These are phyloP conservation scores for Aptenodytes forsteri DNA, from an alignment of 2,113 vertebrate species.

Conservation along the genomic window DNA sequence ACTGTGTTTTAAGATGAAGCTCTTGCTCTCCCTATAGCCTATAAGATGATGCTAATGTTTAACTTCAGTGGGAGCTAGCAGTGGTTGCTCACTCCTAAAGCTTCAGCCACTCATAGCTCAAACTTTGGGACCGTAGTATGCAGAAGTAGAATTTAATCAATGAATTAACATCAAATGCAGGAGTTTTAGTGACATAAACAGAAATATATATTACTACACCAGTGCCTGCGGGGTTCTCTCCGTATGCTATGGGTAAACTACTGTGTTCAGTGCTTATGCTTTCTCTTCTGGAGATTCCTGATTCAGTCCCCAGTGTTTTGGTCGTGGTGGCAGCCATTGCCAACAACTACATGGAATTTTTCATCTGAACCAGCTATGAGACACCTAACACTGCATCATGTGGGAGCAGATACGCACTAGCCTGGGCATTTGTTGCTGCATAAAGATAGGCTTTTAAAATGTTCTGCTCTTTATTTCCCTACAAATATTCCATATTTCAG, in stretches of 20 bases:
- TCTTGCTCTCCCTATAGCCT: background rate
- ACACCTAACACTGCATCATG: accelerated
- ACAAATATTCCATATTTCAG: background rate
- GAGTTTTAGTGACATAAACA: background rate
- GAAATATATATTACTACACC: background rate
- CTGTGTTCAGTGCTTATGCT: accelerated
- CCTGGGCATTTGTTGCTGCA: background rate
- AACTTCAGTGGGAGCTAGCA: background rate
- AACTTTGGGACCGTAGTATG: background rate
- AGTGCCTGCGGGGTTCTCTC: background rate
- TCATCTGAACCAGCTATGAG: background rate
- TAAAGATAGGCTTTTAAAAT: background rate
- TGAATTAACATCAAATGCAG: background rate
- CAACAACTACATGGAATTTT: background rate
- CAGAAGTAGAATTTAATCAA: background rate
- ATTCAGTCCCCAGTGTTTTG: accelerated
- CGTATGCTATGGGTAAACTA: accelerated
- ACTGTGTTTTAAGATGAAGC: background rate
- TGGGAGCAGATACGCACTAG: accelerated
- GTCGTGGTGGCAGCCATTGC: accelerated
- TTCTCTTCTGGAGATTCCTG: background rate
- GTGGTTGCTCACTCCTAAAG: background rate
- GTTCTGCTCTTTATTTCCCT: background rate
- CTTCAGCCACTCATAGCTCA: background rate
- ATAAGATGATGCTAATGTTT: accelerated